phyloP scores from a whole-genome alignment of 2,797 vertebrate species.

The Mastacembelus armatus region DNA sequence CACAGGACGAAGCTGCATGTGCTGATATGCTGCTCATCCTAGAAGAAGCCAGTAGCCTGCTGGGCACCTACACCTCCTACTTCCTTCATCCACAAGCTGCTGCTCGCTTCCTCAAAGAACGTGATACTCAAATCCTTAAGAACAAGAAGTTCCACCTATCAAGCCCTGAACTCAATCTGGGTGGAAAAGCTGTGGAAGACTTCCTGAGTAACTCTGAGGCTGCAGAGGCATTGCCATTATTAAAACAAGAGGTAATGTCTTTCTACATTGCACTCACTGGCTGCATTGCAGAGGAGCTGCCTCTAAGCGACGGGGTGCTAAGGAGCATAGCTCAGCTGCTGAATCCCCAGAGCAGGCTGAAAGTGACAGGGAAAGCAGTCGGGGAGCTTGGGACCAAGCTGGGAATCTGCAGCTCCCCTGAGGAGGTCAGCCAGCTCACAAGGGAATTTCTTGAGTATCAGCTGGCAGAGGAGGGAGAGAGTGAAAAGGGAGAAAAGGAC shows the following conservation, averaged over 20 bases:
- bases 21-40: slow-evolving; percentile 70
- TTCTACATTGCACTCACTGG: slow-evolving; percentile 78
- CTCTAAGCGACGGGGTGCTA: slow-evolving; percentile 66
- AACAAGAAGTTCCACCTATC: slow-evolving; percentile 66
- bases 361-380: slow-evolving; percentile 58
- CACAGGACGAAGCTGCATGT: slow-evolving; percentile 30
- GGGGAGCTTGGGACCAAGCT: slow-evolving; percentile 74
- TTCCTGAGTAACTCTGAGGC: slow-evolving; percentile 61
- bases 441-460: slow-evolving; percentile 79
- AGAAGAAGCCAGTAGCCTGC: slow-evolving; percentile 73
- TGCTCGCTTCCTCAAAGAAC: slow-evolving; percentile 70
- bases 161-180: slow-evolving; percentile 60
- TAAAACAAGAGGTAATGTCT: slow-evolving; percentile 65
- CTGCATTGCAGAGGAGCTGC: slow-evolving; percentile 70
- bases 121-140: slow-evolving; percentile 65
- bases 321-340: slow-evolving; percentile 76
- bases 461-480: slow-evolving; percentile 43
- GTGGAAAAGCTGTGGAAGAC: slow-evolving; percentile 67
- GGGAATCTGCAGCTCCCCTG: slow-evolving; percentile 65
- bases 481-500: slow-evolving; percentile 22
- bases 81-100: slow-evolving; percentile 78
- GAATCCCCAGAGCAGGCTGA: slow-evolving; percentile 65
- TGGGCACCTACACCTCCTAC: slow-evolving; percentile 73
- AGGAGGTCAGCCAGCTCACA: slow-evolving; percentile 66
- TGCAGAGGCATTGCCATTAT: slow-evolving; percentile 25